Base-by-base conservation (phyloP, 2,797 vertebrate genomes). In the Enteromius viviparus region DNA sequence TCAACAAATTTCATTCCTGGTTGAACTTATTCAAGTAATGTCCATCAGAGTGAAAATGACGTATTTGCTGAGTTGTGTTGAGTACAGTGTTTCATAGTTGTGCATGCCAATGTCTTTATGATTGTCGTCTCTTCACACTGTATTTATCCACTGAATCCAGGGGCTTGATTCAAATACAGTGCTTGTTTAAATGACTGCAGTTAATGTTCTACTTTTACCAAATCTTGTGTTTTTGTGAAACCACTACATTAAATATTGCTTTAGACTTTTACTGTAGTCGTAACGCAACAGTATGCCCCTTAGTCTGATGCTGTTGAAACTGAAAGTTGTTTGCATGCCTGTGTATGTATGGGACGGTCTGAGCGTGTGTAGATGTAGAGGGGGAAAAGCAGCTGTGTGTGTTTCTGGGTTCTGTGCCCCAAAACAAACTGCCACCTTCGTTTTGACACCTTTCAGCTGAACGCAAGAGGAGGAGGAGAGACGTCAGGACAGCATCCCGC, bases 371-470 rank as follows among this genome's bases (percentile, higher is more conserved):
- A 77, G 86, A 78, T 89, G 88, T 89, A 78, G 87, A 82, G 85
- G 72, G 72, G 89, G 89, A 62, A 55, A n/a, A 47, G 6, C 37
- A 87, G 45, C 7, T 45, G 14, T 94, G 85, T 88, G 75, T 89
- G 91, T 88, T 93, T 86, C 93, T 94, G 96, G 96, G 96, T 95
- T 96, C 70, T 40, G 85, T 66, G 95, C 97, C 96, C 96, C 96
- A 95, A 95, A 95, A 93, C 94, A 96, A 99, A 99, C 96, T 97
- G 97, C 98, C 97, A 97, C 97, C 98, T 97, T 95, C 98, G 92
- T 99, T 99, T 97, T 98, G 96, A 98, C 96, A 98, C 97, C 94
- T 99, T 99, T 97, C 98, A 99, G 98, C 97, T 99, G 92, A 85
- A 96, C 95, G 94, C 96, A 97, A 96, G 96, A 96, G 96, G 95